Evolutionary conservation across 2,888 invertebrate species (phyloP).

Genomic region (Ichneumoninae sp.): DNA sequence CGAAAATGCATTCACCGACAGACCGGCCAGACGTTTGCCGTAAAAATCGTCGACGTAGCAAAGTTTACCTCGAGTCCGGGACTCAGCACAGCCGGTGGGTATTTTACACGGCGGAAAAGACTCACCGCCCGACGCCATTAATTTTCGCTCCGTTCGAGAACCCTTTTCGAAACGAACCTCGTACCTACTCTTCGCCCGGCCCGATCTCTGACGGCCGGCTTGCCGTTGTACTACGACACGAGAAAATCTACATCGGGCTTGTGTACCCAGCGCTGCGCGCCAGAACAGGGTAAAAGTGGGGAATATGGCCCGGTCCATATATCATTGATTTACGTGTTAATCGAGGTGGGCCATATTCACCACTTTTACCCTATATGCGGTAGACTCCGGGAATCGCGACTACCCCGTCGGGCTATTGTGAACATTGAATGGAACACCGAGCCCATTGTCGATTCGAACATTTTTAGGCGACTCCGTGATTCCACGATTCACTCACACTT

Average conservation of each 20-base stretch:
- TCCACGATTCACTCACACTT: constrained; percentile 48
- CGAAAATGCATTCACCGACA: constrained; percentile 97
- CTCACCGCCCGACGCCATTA: constrained; percentile 63
- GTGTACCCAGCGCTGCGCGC: background rate
- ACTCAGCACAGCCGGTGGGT: constrained; percentile 96
- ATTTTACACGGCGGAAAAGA: constrained; percentile 25
- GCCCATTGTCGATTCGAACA: constrained; percentile 65
- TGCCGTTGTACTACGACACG: background rate
- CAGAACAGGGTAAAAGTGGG: background rate
- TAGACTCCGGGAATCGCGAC: constrained; percentile 40
- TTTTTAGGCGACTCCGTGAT: constrained; percentile 54
- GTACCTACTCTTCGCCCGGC: constrained; percentile 31
- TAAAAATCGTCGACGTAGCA: constrained; percentile 99
- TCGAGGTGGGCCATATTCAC: too few relatives aligned
- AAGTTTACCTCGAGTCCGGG: constrained; percentile 99
- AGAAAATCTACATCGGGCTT: constrained; percentile 7
- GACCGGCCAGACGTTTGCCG: constrained; percentile 97
- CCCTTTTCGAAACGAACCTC: constrained; percentile 22
- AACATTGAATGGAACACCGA: constrained; percentile 70
- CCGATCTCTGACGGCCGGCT: constrained; percentile 6
- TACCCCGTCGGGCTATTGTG: constrained; percentile 68
- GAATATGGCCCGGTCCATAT: too few relatives aligned
- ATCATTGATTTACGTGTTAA: too few relatives aligned
- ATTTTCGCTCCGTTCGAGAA: constrained; percentile 64
- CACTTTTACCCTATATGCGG: constrained; percentile 50